A percentile compares a stretch with the other conserved stretches of the same genome.
These are phyloP conservation scores for Hydrochoerus hydrochaeris DNA, from an alignment of 2,113 vertebrate genomes.

Conservation along the genomic window DNA sequence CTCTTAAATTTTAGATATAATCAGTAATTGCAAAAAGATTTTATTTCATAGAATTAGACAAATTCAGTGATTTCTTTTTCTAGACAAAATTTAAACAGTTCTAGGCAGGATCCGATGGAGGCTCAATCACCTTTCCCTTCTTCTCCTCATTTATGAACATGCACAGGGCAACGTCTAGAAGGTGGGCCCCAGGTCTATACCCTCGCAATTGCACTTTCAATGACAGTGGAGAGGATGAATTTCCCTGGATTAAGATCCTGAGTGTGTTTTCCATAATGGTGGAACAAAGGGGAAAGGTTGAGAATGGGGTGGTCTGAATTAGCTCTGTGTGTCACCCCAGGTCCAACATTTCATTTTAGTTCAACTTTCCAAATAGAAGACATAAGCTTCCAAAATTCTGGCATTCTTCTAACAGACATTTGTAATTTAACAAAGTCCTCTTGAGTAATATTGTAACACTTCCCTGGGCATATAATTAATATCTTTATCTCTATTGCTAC, in stretches of 20 bases:
- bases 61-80: background rate
- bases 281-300: background rate
- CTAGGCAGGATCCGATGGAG: background rate
- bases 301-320: background rate
- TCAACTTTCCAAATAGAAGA: conserved; percentile 7
- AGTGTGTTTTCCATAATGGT: background rate
- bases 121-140: background rate
- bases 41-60: background rate
- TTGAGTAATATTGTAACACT: conserved; percentile 16
- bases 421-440: conserved; percentile 8
- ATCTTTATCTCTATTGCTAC: background rate
- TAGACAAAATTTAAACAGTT: background rate
- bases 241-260: background rate
- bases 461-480: conserved; percentile 35
- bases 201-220: background rate
- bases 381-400: background rate
- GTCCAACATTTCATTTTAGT: background rate
- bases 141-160: background rate
- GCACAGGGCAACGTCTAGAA: background rate
- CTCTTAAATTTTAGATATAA: conserved; percentile 11
- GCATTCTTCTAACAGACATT: background rate
- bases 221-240: background rate
- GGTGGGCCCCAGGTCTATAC: background rate
- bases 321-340: background rate
- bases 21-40: background rate